A percentile compares a stretch with the other conserved stretches of the same genome.
Evolutionary conservation across 2,888 invertebrate species (phyloP).

Genomic region (Nephrotoma guestfalica): DNA sequence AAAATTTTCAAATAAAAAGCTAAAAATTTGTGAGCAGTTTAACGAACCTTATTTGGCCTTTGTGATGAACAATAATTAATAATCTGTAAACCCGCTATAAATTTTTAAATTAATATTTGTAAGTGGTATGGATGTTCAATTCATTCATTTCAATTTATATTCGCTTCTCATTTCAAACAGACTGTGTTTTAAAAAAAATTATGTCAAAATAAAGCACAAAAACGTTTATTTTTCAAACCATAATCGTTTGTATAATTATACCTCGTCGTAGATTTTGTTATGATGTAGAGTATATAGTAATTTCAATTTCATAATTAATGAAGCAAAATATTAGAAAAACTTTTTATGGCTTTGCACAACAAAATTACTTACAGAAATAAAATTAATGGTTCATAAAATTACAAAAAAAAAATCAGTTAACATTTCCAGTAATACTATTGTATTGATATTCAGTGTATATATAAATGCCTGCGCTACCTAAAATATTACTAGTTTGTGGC

Average conservation of each 20-base stretch:
- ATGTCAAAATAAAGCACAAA: neutral
- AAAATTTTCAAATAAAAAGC: too few relatives aligned
- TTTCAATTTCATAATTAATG: neutral
- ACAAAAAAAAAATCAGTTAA: neutral
- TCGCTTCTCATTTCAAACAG: too few relatives aligned
- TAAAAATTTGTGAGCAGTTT: too few relatives aligned
- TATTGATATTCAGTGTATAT: neutral
- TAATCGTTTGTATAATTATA: neutral
- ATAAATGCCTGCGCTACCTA: too few relatives aligned
- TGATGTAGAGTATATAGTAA: neutral
- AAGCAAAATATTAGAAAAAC: neutral
- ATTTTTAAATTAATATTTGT: too few relatives aligned
- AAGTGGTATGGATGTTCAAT: too few relatives aligned
- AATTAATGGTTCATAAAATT: neutral
- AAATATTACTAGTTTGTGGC: neutral
- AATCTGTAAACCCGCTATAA: too few relatives aligned
- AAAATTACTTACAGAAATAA: neutral
- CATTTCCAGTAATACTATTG: neutral
- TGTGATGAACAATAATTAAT: too few relatives aligned
- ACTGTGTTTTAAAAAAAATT: neutral
- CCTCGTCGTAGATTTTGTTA: neutral
- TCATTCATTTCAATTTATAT: too few relatives aligned
- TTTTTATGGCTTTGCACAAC: neutral
- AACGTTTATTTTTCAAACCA: neutral
- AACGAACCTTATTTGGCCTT: too few relatives aligned